phyloP scores from a whole-genome alignment of 2,888 invertebrate species.

The Minunthozetes semirufus region DNA sequence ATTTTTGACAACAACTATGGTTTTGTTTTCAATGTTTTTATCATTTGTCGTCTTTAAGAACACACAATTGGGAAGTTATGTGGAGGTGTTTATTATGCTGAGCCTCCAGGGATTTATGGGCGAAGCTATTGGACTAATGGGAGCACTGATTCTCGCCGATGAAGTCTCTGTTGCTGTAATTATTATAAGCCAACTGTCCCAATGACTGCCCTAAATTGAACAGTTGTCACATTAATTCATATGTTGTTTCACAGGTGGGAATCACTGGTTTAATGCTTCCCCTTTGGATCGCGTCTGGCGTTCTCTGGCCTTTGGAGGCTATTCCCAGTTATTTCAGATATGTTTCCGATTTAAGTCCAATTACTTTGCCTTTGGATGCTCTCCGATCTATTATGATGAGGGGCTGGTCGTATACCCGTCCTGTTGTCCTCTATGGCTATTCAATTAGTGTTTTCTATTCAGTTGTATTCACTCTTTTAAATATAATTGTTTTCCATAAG shows the following conservation, averaged over 20 bases:
- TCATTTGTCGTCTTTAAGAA: constrained; percentile 84
- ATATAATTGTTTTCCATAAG: background rate
- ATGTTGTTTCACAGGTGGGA: too few relatives aligned
- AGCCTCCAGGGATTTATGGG: constrained; percentile 84
- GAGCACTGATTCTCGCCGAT: constrained; percentile 81
- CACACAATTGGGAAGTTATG: constrained; percentile 76
- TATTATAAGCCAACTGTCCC: background rate
- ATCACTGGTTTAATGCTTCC: background rate
- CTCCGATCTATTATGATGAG: background rate
- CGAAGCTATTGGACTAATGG: constrained; percentile 92
- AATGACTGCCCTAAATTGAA: too few relatives aligned
- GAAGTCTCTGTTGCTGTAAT: constrained; percentile 83
- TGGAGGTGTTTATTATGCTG: constrained; percentile 73
- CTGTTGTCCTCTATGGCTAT: background rate
- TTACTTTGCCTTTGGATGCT: background rate
- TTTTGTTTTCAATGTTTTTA: constrained; percentile 73
- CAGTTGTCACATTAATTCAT: too few relatives aligned
- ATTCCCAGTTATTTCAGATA: background rate
- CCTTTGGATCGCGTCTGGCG: background rate
- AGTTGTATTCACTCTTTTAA: background rate
- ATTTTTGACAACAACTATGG: constrained; percentile 85
- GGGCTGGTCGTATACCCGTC: background rate
- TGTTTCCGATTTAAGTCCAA: background rate
- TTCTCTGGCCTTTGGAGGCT: background rate
- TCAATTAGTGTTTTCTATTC: background rate